Percentiles rank a stretch among this genome's conserved stretches.
Evolutionary conservation across 2,797 vertebrate genomes (phyloP).

Genomic region (Lophotriccus pileatus): DNA sequence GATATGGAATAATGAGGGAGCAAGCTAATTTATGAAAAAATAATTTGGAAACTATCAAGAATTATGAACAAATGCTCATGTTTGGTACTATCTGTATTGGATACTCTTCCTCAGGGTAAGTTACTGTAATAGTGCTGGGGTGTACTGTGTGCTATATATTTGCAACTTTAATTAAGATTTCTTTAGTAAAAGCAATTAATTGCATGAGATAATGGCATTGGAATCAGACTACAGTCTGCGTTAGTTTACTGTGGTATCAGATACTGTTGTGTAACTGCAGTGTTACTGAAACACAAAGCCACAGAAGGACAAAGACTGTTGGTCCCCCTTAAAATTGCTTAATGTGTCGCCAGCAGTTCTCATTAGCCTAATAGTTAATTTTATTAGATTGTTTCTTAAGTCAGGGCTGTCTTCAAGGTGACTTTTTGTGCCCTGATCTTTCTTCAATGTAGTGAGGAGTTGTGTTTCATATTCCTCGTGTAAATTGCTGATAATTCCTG

Average conservation of each 20-base stretch:
- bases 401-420: neutral
- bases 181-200: neutral
- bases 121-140: neutral
- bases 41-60: neutral
- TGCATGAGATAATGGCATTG: neutral
- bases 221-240: neutral
- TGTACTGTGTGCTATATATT: neutral
- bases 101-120: neutral
- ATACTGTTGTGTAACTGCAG: neutral
- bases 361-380: neutral
- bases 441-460: neutral
- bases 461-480: neutral
- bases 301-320: neutral
- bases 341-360: neutral
- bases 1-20: neutral
- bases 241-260: neutral
- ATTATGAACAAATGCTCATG: neutral
- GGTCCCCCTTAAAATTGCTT: neutral
- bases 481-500: neutral
- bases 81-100: neutral
- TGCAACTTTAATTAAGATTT: neutral
- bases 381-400: neutral
- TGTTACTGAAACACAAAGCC: neutral
- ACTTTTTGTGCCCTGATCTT: neutral
- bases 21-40: neutral